Evolutionary conservation across 2,113 vertebrate species (phyloP).

Genomic region (Protobothrops flavoviridis): DNA sequence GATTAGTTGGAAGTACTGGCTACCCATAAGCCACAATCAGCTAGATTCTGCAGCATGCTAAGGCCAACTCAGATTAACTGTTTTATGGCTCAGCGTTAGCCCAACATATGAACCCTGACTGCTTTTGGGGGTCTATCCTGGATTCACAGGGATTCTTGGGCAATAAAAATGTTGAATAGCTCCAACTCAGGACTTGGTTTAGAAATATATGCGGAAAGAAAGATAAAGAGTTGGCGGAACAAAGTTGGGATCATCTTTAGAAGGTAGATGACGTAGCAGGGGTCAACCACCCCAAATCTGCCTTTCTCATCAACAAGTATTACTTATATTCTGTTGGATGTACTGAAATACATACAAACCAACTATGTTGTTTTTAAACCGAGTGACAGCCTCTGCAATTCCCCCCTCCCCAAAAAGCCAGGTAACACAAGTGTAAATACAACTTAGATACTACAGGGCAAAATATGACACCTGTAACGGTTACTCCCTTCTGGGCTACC

Average conservation of each 20-base stretch:
- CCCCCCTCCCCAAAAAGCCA: not conserved
- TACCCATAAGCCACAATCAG: not conserved
- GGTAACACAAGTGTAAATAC: not conserved
- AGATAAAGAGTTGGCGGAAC: not conserved
- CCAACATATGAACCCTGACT: not conserved
- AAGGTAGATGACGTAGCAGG: not conserved
- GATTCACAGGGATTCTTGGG: not conserved
- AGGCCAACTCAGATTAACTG: not conserved
- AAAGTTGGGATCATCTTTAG: not conserved
- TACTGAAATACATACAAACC: not conserved
- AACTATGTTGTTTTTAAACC: not conserved
- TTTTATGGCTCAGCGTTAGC: not conserved
- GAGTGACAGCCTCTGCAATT: too few relatives aligned
- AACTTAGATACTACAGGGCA: not conserved
- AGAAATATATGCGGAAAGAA: not conserved
- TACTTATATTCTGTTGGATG: not conserved
- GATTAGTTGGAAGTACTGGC: not conserved
- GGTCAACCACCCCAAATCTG: not conserved
- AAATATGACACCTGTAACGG: not conserved
- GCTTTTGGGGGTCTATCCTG: not conserved
- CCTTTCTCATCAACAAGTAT: not conserved
- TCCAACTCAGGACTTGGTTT: not conserved
- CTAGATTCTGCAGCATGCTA: not conserved
- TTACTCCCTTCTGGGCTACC: not conserved
- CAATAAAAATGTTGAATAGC: not conserved